phyloP scores from a whole-genome alignment of 2,113 vertebrate species.

The Platysteira castanea region DNA sequence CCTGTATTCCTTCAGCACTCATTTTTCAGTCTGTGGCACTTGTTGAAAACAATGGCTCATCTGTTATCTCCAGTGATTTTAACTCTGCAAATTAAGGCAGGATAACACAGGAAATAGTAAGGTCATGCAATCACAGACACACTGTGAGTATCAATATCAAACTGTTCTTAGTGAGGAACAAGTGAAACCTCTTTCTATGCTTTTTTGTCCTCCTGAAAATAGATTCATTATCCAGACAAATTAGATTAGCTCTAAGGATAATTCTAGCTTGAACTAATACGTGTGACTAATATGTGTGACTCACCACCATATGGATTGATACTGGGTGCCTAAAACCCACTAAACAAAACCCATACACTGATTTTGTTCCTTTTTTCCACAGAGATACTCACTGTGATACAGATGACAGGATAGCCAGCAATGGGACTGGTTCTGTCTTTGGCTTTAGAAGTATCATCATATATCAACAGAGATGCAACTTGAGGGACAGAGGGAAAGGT shows the following conservation, averaged over 20 bases:
- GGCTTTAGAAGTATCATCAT: slow-evolving; percentile 77
- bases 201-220: neutral
- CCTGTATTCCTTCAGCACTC: neutral
- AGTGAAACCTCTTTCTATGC: neutral
- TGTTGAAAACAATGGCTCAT: neutral
- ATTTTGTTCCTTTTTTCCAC: neutral
- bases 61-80: neutral
- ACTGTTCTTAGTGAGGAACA: neutral
- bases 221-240: neutral
- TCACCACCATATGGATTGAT: neutral
- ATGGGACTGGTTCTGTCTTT: slow-evolving; percentile 72
- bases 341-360: neutral
- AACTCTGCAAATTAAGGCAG: neutral
- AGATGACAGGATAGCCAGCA: slow-evolving; percentile 90
- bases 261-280: neutral
- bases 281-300: neutral
- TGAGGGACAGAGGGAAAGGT: slow-evolving; percentile 91
- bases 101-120: neutral
- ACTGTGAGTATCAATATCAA: neutral
- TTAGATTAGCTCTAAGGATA: neutral
- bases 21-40: neutral
- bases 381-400: slow-evolving; percentile 85
- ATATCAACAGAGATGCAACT: slow-evolving; percentile 85
- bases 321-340: neutral
- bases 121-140: neutral